Conservation (phyloP, 2,113 vertebrate genomes). For the Corythoichthys haematopterus region DNA sequence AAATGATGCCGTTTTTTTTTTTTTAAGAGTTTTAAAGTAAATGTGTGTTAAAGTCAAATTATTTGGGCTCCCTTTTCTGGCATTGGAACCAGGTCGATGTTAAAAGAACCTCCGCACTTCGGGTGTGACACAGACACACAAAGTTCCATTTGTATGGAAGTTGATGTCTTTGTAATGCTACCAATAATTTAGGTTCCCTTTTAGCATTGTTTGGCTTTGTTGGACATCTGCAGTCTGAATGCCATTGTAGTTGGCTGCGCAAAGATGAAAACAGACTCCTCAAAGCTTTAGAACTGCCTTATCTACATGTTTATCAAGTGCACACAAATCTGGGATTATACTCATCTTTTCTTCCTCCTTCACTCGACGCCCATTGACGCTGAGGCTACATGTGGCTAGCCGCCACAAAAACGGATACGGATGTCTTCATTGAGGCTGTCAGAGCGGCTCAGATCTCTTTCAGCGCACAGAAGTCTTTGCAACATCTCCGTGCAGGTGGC, state of each 20-base stretch:
- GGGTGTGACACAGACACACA: no score
- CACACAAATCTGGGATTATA: constrained; percentile 36
- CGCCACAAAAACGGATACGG: constrained; percentile 44
- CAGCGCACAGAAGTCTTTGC: constrained; percentile 23
- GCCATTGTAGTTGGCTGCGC: no score
- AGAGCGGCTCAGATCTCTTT: constrained; percentile 32
- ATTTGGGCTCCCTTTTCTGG: no score
- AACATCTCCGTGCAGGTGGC: constrained; percentile 47
- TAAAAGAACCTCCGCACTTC: no score
- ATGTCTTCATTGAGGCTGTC: constrained; percentile 55
- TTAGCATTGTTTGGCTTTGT: not conserved
- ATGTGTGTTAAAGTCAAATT: no score
- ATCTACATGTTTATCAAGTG: constrained; percentile 22
- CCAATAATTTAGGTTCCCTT: not conserved
- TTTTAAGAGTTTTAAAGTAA: no score
- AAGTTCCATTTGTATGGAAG: no score
- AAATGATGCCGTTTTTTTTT: no score
- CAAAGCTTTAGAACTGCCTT: not conserved
- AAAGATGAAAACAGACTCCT: not conserved
- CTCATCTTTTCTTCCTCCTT: constrained; percentile 32
- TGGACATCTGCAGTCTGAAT: not conserved
- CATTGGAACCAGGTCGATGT: no score
- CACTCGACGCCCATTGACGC: constrained; percentile 39
- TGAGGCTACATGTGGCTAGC: constrained; percentile 27
- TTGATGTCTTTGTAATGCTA: not conserved